phyloP scores from a whole-genome alignment of 2,888 invertebrate species.

The Nemotelus pantherinus region DNA sequence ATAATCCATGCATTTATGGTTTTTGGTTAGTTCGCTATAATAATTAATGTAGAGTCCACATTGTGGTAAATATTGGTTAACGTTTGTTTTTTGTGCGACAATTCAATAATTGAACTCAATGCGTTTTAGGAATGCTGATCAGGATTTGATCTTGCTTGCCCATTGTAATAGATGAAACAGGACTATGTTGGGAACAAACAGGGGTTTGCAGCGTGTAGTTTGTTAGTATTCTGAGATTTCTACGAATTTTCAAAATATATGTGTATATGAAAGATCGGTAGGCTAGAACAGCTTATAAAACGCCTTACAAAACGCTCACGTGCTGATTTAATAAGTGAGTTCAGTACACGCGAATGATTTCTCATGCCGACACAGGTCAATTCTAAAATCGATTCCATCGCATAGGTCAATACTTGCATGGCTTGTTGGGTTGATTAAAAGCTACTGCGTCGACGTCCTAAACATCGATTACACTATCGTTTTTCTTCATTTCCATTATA shows the following conservation, averaged over 20 bases:
- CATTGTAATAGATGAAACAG: neutral
- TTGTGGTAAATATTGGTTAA: conserved; percentile 33
- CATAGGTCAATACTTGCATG: neutral
- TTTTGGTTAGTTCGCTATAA: conserved; percentile 20
- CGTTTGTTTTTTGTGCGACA: conserved; percentile 26
- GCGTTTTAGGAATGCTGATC: neutral
- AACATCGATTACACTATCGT: conserved; percentile 82
- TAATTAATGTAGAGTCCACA: conserved; percentile 22
- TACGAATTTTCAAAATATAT: no score
- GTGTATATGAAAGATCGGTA: no score
- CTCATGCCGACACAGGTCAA: conserved; percentile 10
- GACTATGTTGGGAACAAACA: neutral
- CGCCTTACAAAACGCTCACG: neutral
- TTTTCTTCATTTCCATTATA: conserved; percentile 72
- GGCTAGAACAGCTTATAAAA: no score
- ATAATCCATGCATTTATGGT: neutral
- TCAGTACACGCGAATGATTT: neutral
- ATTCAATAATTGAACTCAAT: neutral
- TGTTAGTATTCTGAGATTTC: neutral
- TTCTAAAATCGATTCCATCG: neutral
- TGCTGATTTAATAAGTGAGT: conserved; percentile 23
- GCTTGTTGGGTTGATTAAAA: neutral
- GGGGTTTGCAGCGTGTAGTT: neutral
- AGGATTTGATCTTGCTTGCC: neutral
- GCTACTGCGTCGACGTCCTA: conserved; percentile 59